Percentiles rank a stretch among this genome's conserved stretches.
Evolutionary conservation across 2,888 invertebrate genomes (phyloP).

Genomic region (Incurvaria masculella): DNA sequence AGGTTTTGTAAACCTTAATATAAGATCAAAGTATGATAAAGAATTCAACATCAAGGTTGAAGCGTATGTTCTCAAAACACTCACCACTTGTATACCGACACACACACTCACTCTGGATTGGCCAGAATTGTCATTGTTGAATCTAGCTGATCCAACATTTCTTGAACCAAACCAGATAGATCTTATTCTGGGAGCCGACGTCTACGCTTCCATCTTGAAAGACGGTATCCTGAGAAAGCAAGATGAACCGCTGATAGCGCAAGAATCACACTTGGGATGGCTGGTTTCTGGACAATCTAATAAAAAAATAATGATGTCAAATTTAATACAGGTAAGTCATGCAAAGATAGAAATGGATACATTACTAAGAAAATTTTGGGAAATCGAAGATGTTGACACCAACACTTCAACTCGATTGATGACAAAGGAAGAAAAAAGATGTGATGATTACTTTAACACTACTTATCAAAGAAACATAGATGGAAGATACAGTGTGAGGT

Average conservation of each 20-base stretch:
- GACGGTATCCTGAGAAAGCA: background rate
- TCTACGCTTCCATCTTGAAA: background rate
- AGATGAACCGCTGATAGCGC: background rate
- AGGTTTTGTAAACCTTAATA: conserved; percentile 11
- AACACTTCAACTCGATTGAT: background rate
- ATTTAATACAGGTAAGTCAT: background rate
- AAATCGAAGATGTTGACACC: background rate
- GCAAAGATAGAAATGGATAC: background rate
- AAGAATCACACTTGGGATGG: background rate
- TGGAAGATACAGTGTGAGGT: background rate
- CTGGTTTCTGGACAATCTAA: background rate
- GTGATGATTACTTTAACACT: background rate
- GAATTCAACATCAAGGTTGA: conserved; percentile 7
- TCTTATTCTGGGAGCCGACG: background rate
- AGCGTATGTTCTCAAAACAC: conserved; percentile 14
- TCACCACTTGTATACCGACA: conserved; percentile 6
- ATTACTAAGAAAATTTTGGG: background rate
- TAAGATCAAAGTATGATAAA: background rate
- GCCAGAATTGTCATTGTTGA: background rate
- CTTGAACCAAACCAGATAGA: background rate
- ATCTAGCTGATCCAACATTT: background rate
- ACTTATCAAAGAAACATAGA: background rate
- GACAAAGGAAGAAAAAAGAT: background rate
- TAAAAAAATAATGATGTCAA: too few relatives aligned
- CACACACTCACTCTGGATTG: background rate